Conservation (phyloP, 2,888 invertebrate species). For the Melanostoma scalare region DNA sequence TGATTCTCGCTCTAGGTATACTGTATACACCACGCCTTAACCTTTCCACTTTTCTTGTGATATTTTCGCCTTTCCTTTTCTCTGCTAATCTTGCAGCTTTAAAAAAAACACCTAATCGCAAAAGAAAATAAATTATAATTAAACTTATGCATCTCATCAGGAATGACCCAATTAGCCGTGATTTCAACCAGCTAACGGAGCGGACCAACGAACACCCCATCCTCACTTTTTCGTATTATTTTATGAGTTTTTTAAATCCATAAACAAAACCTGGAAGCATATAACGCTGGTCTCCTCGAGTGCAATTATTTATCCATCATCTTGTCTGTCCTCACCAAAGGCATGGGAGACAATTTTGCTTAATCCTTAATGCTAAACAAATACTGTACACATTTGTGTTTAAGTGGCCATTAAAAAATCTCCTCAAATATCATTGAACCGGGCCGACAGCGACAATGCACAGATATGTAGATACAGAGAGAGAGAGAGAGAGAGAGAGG, state of each 20-base stretch:
- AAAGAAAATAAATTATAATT: too few relatives aligned
- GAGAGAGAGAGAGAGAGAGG: neutral
- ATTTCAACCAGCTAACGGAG: neutral
- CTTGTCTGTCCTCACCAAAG: neutral
- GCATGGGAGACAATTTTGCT: slow-evolving; percentile 13
- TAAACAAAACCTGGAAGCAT: slow-evolving; percentile 25
- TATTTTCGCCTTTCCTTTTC: too few relatives aligned
- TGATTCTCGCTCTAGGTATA: too few relatives aligned
- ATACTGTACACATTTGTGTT: slow-evolving; percentile 67
- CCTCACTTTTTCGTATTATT: slow-evolving; percentile 8
- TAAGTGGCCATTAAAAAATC: slow-evolving; percentile 71
- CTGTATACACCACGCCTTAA: too few relatives aligned
- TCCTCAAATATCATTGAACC: slow-evolving; percentile 66
- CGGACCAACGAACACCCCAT: neutral
- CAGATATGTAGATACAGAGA: neutral
- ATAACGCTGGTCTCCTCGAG: neutral
- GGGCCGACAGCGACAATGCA: slow-evolving; percentile 51
- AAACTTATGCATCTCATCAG: slow-evolving; percentile 11
- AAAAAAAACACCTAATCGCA: too few relatives aligned
- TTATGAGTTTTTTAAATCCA: slow-evolving; percentile 18
- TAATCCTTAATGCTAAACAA: slow-evolving; percentile 68
- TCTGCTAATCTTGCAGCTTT: too few relatives aligned
- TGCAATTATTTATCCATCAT: slow-evolving; percentile 29
- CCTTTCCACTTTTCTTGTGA: too few relatives aligned
- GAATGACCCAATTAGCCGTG: slow-evolving; percentile 31